Evolutionary conservation across 2,888 invertebrate species (phyloP).

Genomic region (Beris chalybata): DNA sequence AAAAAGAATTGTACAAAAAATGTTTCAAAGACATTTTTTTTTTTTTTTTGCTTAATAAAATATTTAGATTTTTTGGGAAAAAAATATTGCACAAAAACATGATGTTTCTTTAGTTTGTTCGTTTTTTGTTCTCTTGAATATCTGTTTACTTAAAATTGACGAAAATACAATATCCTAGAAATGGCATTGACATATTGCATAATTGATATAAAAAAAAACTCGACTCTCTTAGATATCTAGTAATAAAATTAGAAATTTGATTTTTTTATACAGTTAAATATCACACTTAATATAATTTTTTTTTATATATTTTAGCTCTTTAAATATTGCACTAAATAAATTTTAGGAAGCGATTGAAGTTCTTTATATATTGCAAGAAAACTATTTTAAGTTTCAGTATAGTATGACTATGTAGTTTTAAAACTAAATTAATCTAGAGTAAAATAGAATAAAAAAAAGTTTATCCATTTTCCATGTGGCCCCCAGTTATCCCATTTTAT

Average conservation of each 20-base stretch:
- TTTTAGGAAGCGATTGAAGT: constrained; percentile 1
- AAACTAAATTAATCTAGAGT: not conserved
- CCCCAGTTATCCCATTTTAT: no score
- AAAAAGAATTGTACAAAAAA: constrained; percentile 20
- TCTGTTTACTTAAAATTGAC: constrained; percentile 7
- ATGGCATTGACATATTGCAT: constrained; percentile 28
- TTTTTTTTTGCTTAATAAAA: not conserved
- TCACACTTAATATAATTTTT: constrained; percentile 26
- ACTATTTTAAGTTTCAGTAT: no score
- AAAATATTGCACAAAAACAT: constrained; percentile 22
- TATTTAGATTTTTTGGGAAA: constrained; percentile 5
- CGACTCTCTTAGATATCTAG: not conserved
- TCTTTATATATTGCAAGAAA: not conserved
- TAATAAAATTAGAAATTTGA: not conserved
- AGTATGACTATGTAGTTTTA: not conserved
- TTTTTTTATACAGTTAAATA: constrained; percentile 7
- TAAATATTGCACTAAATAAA: constrained; percentile 23
- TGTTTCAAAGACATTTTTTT: not conserved
- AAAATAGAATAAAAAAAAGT: not conserved
- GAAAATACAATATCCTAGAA: constrained; percentile 23
- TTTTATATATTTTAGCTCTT: not conserved
- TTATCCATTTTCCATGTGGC: no score
- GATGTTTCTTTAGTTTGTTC: not conserved
- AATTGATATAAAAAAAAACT: not conserved
- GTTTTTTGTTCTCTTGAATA: not conserved